A percentile compares a stretch with the other conserved stretches of the same genome.
Evolutionary conservation across 2,113 vertebrate species (phyloP).

Genomic region (Taxidea taxus): DNA sequence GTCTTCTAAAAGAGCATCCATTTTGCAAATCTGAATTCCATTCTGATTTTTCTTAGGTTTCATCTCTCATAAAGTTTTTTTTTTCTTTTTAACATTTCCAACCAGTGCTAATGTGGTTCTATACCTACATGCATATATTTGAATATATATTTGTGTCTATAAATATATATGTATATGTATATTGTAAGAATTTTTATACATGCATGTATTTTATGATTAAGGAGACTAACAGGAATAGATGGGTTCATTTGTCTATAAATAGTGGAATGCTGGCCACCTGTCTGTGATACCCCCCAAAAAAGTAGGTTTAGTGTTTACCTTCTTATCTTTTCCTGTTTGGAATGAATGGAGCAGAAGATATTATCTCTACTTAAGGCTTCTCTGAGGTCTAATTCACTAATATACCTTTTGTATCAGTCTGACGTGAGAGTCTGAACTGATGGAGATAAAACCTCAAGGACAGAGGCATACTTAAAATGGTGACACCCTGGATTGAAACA

Average conservation of each 20-base stretch:
- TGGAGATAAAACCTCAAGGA: neutral
- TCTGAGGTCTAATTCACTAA: neutral
- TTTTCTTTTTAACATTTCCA: neutral
- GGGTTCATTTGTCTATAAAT: neutral
- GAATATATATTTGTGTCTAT: neutral
- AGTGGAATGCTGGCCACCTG: neutral
- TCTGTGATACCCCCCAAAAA: neutral
- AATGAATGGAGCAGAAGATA: neutral
- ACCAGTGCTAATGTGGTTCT: neutral
- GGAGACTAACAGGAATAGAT: neutral
- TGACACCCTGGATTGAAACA: neutral
- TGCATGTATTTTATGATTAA: neutral
- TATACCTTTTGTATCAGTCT: neutral
- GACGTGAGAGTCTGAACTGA: neutral
- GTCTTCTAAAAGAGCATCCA: slow-evolving; percentile 72
- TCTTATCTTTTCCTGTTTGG: neutral
- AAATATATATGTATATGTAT: neutral
- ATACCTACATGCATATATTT: neutral
- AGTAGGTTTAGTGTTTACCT: neutral
- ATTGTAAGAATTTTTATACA: neutral
- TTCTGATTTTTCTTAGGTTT: slow-evolving; percentile 36
- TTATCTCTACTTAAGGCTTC: neutral
- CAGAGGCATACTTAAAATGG: neutral
- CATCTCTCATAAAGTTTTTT: neutral
- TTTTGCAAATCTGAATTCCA: slow-evolving; percentile 48